phyloP scores from a whole-genome alignment of 2,113 vertebrate genomes.

The Apodemus sylvaticus region DNA sequence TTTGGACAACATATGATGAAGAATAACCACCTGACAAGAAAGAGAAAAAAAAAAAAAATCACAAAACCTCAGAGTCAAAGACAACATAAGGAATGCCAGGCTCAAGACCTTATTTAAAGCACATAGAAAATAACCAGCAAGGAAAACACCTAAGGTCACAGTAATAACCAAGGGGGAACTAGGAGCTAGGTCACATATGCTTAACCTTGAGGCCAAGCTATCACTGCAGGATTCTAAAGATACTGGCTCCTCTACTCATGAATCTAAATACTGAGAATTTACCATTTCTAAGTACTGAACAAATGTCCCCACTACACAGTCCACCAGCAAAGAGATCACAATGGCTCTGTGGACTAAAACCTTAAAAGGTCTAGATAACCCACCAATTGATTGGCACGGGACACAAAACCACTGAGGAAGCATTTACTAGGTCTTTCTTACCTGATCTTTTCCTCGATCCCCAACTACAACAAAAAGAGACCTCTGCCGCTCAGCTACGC shows the following conservation, averaged over 20 bases:
- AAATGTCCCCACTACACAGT: neutral
- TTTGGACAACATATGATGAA: conserved; percentile 99
- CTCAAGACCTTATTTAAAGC: neutral
- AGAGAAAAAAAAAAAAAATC: neutral
- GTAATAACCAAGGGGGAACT: neutral
- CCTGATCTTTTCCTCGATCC: conserved; percentile 96
- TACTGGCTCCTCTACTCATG: neutral
- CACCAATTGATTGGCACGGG: neutral
- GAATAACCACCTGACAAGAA: conserved; percentile 94
- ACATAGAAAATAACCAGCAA: neutral
- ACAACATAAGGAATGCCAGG: neutral
- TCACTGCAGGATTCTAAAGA: neutral
- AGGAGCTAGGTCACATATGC: neutral
- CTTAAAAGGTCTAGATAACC: neutral
- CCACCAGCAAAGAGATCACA: neutral
- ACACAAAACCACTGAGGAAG: neutral
- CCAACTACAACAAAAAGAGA: conserved; percentile 95
- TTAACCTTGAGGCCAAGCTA: neutral
- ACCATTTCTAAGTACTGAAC: neutral
- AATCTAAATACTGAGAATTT: neutral
- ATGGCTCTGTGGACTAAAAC: neutral
- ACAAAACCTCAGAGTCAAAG: neutral
- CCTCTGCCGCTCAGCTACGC: conserved; percentile 91
- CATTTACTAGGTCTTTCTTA: conserved; percentile 72
- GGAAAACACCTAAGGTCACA: neutral